A percentile compares a stretch with the other conserved stretches of the same genome.
These are phyloP conservation scores for Calosoma granatense DNA, from an alignment of 1,140 invertebrate species.

Conservation along the genomic window DNA sequence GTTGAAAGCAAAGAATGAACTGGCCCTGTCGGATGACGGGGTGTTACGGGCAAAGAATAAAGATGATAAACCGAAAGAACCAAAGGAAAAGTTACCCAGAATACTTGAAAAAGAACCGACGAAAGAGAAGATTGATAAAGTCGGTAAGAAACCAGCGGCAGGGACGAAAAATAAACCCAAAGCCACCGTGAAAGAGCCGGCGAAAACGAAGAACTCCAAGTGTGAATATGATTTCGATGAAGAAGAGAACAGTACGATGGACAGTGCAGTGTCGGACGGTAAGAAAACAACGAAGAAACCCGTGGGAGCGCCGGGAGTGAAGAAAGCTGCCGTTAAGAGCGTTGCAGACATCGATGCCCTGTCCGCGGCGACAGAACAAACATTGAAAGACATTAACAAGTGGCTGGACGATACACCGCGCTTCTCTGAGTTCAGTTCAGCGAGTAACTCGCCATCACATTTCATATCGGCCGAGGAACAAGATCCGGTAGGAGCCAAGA, in stretches of 20 bases:
- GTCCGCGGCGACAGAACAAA: slow-evolving; percentile 67
- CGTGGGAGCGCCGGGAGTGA: too few relatives aligned
- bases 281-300: slow-evolving; percentile 27
- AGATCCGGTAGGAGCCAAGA: slow-evolving; percentile 31
- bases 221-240: slow-evolving; percentile 23
- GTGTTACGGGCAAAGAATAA: slow-evolving; percentile 23
- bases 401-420: slow-evolving; percentile 76
- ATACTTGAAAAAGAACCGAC: background rate
- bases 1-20: slow-evolving; percentile 49
- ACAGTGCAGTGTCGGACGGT: slow-evolving; percentile 21
- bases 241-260: slow-evolving; percentile 22
- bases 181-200: slow-evolving; percentile 24
- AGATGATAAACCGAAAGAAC: slow-evolving; percentile 23
- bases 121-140: slow-evolving; percentile 15
- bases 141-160: slow-evolving; percentile 26
- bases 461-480: slow-evolving; percentile 41
- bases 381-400: slow-evolving; percentile 78
- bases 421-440: slow-evolving; percentile 59
- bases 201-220: slow-evolving; percentile 25
- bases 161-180: slow-evolving; percentile 24
- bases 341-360: slow-evolving; percentile 57
- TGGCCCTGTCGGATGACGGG: slow-evolving; percentile 38
- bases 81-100: background rate
- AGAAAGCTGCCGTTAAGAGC: slow-evolving; percentile 18
- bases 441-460: slow-evolving; percentile 58